Conservation (phyloP, 2,113 vertebrate species). For the Callocephalon fimbriatum region DNA sequence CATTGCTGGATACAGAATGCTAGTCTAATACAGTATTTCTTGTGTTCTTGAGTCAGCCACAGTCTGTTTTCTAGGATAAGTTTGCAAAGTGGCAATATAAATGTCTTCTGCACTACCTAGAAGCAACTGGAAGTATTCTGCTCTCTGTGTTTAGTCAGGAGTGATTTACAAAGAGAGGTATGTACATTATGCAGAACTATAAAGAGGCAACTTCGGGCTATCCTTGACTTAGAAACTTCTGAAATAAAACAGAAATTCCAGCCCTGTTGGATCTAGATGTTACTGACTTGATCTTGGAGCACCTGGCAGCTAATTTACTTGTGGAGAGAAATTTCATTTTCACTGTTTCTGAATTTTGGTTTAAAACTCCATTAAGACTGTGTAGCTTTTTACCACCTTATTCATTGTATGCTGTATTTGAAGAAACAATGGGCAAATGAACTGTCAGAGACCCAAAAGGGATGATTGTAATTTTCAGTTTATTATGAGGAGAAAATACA, state of each 20-base stretch:
- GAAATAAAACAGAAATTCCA: not conserved
- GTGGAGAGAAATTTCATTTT: not conserved
- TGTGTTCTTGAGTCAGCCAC: not conserved
- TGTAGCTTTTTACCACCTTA: not conserved
- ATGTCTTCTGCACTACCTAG: not conserved
- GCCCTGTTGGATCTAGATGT: not conserved
- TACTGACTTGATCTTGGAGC: not conserved
- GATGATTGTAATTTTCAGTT: slow-evolving; percentile 41
- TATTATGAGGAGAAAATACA: slow-evolving; percentile 33
- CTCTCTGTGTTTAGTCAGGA: not conserved
- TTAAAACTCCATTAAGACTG: not conserved
- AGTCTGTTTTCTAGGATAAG: not conserved
- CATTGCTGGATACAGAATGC: not conserved
- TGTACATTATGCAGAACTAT: not conserved
- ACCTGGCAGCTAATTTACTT: not conserved
- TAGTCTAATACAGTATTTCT: not conserved
- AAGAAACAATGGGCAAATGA: slow-evolving; percentile 47
- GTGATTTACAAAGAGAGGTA: not conserved
- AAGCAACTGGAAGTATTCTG: not conserved
- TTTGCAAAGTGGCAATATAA: not conserved
- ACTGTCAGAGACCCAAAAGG: not conserved
- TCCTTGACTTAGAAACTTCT: not conserved
- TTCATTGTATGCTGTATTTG: not conserved
- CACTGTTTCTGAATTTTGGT: not conserved
- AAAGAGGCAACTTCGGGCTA: not conserved